Base-by-base conservation (phyloP, 2,113 vertebrate species). In the Otolemur garnettii region DNA sequence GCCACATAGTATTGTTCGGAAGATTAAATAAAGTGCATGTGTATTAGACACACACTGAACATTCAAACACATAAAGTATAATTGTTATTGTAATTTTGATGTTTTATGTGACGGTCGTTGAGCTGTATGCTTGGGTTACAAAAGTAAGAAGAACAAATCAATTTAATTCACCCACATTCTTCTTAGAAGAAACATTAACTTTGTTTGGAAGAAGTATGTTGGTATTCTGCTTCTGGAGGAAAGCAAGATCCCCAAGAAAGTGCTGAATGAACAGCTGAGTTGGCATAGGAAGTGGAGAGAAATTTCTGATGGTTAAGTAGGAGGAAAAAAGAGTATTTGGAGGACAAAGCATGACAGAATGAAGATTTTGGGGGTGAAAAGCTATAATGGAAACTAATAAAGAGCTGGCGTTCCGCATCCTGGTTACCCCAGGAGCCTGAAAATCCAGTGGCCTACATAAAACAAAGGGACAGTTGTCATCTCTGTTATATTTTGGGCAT, bases 281-380 rank as follows among this genome's bases (percentile, higher is more conserved):
- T 38, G 71, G 45, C 35, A 33, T 5, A 45, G 35, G 35, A 84
- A 79, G 59, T 69, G 33, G 72, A 66, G 59, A 91, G 33, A 77
- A 30, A 45, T 26, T 69, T 42, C 53, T 42, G 5, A 24, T 42
- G 77, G 22, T 8, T 38, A 28, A 64, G 24, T 33, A 50, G 42
- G 19, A 28, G 28, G 18, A 45, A 64, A n/a, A 28, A 28, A 68
- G 9, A 78, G 35, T 45, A 0, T 24, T 68, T 66, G 60, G 72
- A 59, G 80, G 42, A 1, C 33, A 57, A 35, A 9, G 82, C 75
- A 83, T 42, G 59, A 78, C 1, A 24, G 50, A 77, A 7, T 45
- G 19, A 82, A 83, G 24, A 68, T n/a, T 93, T 71, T 71, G 66
- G 74, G 92, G 87, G 55, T 55, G 74, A 77, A 83, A 86, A 89